Evolutionary conservation across 2,888 invertebrate species (phyloP).

Genomic region (Polymixis lichenea): DNA sequence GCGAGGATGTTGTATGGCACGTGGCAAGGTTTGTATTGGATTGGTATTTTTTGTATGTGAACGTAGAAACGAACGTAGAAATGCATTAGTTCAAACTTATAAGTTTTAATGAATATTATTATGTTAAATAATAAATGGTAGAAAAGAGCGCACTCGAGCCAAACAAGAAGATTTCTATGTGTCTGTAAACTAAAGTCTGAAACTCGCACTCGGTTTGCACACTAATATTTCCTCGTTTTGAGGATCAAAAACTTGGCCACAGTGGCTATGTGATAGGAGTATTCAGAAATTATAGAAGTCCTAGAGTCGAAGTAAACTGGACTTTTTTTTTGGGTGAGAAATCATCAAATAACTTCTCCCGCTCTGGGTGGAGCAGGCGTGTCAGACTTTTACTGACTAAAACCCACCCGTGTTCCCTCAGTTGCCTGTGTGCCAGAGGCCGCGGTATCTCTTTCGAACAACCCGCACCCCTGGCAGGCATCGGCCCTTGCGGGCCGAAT

Average conservation of each 20-base stretch:
- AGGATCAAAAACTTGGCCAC: slow-evolving; percentile 34
- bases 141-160: not conserved
- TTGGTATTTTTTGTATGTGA: not conserved
- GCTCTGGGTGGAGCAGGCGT: too few relatives aligned
- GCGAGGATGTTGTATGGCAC: not conserved
- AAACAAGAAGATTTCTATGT: slow-evolving; percentile 28
- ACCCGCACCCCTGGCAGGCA: too few relatives aligned
- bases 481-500: too few relatives aligned
- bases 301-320: not conserved
- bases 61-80: too few relatives aligned
- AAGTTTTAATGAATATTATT: not conserved
- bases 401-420: too few relatives aligned
- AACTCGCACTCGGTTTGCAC: slow-evolving; percentile 29
- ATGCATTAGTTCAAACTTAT: too few relatives aligned
- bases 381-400: too few relatives aligned
- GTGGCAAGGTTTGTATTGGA: not conserved
- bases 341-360: too few relatives aligned
- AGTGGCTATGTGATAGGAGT: slow-evolving; percentile 13
- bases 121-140: slow-evolving; percentile 12
- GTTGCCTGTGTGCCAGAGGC: too few relatives aligned
- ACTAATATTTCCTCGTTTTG: slow-evolving; percentile 37
- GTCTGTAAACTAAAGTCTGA: slow-evolving; percentile 35
- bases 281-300: slow-evolving; percentile 15
- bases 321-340: too few relatives aligned
- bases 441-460: too few relatives aligned